phyloP scores from a whole-genome alignment of 2,888 invertebrate genomes.

The Lithophane semibrunnea region DNA sequence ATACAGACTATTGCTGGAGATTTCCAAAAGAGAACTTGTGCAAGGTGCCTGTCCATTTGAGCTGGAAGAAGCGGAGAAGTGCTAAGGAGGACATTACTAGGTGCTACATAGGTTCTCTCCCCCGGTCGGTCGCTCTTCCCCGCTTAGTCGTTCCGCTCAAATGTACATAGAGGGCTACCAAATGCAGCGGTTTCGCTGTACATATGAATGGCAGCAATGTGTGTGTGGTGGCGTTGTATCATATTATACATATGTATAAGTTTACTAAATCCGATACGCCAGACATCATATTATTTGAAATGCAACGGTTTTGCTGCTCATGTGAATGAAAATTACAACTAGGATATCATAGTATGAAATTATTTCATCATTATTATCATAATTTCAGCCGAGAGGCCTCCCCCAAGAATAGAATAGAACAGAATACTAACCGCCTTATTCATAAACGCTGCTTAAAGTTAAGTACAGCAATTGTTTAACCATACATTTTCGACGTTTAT shows the following conservation, averaged over 20 bases:
- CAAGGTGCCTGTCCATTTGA: neutral
- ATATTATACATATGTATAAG: neutral
- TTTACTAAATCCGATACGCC: neutral
- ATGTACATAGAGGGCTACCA: neutral
- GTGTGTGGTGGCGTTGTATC: neutral
- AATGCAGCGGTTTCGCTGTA: neutral
- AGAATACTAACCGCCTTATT: no score
- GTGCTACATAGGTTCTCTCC: neutral
- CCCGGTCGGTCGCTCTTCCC: neutral
- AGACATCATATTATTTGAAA: neutral
- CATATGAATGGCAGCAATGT: neutral
- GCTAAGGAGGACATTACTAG: neutral
- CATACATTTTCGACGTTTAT: no score
- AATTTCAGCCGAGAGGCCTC: no score
- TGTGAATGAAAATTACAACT: neutral
- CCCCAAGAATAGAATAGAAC: no score
- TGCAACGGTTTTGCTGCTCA: neutral
- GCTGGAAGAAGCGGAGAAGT: no score
- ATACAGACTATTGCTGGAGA: neutral
- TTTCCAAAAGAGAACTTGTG: neutral
- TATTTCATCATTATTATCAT: no score
- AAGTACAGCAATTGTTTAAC: no score
- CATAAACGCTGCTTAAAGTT: no score
- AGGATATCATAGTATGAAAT: no score
- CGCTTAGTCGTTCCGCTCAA: neutral